Conservation (phyloP, 2,888 invertebrate species). For the Pachycephus smyrnensis region DNA sequence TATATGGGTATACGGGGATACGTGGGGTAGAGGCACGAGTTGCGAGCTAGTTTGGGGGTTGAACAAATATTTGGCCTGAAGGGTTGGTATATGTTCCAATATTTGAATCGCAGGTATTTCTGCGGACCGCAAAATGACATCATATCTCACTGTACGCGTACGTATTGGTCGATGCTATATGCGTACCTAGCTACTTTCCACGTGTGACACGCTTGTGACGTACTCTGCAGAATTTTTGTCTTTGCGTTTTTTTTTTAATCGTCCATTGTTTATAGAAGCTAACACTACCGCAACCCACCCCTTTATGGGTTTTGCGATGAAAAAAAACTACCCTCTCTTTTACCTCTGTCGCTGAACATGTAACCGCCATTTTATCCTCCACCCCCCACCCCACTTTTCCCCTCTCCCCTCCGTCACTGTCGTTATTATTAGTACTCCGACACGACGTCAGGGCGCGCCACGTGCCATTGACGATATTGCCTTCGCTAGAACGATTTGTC, state of each 20-base stretch:
- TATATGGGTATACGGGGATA: too few relatives aligned
- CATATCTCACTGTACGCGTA: slow-evolving; percentile 26
- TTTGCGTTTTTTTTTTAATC: not conserved
- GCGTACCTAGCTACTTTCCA: not conserved
- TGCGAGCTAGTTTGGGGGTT: slow-evolving; percentile 15
- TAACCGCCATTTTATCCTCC: too few relatives aligned
- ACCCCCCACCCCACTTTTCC: too few relatives aligned
- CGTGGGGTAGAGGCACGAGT: not conserved
- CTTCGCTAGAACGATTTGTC: too few relatives aligned
- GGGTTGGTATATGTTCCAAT: slow-evolving; percentile 29
- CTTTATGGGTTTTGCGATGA: too few relatives aligned
- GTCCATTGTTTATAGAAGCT: slow-evolving; percentile 4
- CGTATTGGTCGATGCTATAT: not conserved
- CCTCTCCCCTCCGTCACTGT: too few relatives aligned
- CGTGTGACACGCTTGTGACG: not conserved
- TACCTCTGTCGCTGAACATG: too few relatives aligned
- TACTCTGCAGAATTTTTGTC: slow-evolving; percentile 1
- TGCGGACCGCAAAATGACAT: slow-evolving; percentile 37
- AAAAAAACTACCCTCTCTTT: too few relatives aligned
- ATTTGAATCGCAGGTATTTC: slow-evolving; percentile 38
- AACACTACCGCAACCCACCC: too few relatives aligned
- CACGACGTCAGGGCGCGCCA: too few relatives aligned
- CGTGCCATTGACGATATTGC: too few relatives aligned
- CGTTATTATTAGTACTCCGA: too few relatives aligned
- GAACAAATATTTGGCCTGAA: slow-evolving; percentile 38